Percentiles rank a stretch among this genome's conserved stretches.
Evolutionary conservation across 1,140 invertebrate species (phyloP).

Genomic region (Ectropis grisescens): DNA sequence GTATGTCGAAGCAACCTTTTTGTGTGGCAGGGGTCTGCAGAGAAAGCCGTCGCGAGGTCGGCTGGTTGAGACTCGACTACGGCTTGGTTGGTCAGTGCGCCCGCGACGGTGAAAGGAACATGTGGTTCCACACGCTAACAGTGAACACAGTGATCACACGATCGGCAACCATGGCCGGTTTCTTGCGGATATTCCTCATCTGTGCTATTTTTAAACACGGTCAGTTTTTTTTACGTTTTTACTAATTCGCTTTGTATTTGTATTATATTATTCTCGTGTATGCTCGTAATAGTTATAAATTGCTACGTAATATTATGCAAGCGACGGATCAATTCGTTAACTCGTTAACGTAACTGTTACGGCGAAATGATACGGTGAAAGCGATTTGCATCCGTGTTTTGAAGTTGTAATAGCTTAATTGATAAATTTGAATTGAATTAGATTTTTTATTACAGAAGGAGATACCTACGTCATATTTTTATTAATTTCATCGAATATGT

Average conservation of each 20-base stretch:
- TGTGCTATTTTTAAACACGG: conserved; percentile 50
- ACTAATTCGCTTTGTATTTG: conserved; percentile 1
- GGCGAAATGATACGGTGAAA: conserved; percentile 42
- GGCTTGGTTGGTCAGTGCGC: too few relatives aligned
- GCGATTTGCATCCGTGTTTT: conserved; percentile 17
- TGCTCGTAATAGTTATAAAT: neutral
- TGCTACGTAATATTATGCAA: conserved; percentile 53
- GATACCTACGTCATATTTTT: neutral
- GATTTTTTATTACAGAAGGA: neutral
- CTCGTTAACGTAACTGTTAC: conserved; percentile 45
- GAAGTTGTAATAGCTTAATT: neutral
- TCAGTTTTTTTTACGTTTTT: conserved; percentile 37
- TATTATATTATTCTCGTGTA: neutral
- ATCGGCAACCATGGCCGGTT: conserved; percentile 28
- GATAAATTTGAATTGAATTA: neutral
- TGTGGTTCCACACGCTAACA: conserved; percentile 46
- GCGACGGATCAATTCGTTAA: conserved; percentile 33
- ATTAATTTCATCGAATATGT: neutral
- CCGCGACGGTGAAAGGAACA: conserved; percentile 60
- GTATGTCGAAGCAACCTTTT: too few relatives aligned
- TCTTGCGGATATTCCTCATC: conserved; percentile 43
- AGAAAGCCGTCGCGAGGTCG: conserved; percentile 54
- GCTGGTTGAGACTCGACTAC: too few relatives aligned
- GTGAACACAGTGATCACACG: conserved; percentile 23
- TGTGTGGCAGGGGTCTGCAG: conserved; percentile 26